Evolutionary conservation across 2,113 vertebrate genomes (phyloP).

Genomic region (Todiramphus chloris): DNA sequence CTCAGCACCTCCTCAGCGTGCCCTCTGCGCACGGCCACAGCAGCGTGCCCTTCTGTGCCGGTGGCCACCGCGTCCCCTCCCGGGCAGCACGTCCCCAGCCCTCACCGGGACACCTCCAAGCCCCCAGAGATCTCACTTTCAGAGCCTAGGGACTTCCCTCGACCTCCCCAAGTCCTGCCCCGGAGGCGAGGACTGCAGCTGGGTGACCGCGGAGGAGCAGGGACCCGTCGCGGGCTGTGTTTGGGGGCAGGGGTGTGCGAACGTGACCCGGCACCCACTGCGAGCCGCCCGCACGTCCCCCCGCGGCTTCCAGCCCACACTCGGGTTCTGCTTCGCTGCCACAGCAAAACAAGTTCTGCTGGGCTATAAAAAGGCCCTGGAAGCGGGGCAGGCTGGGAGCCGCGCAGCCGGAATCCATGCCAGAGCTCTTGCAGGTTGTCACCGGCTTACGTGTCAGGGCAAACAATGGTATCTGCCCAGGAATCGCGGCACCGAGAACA

Average conservation of each 20-base stretch:
- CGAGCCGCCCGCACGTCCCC: neutral
- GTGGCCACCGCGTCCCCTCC: neutral
- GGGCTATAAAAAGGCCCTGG: constrained; percentile 53
- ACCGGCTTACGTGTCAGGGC: constrained; percentile 52
- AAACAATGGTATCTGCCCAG: constrained; percentile 62
- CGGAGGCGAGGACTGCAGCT: fast-evolving
- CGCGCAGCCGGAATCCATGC: constrained; percentile 13
- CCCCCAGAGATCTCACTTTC: neutral
- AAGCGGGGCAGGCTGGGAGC: constrained; percentile 26
- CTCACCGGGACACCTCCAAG: neutral
- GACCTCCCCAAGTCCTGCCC: fast-evolving
- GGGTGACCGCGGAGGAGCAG: fast-evolving
- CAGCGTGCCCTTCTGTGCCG: fast-evolving
- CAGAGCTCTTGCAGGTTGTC: constrained; percentile 34
- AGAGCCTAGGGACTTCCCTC: neutral
- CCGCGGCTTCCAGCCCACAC: neutral
- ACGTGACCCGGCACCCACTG: neutral
- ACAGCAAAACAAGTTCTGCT: constrained; percentile 62
- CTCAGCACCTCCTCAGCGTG: fast-evolving
- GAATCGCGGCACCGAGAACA: constrained; percentile 34
- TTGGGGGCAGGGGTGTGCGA: neutral
- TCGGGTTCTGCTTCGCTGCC: constrained; percentile 36
- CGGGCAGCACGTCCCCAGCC: fast-evolving
- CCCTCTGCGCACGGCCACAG: neutral
- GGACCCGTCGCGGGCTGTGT: fast-evolving